Evolutionary conservation across 2,888 invertebrate species (phyloP).

Genomic region (Lomographa bimaculata): DNA sequence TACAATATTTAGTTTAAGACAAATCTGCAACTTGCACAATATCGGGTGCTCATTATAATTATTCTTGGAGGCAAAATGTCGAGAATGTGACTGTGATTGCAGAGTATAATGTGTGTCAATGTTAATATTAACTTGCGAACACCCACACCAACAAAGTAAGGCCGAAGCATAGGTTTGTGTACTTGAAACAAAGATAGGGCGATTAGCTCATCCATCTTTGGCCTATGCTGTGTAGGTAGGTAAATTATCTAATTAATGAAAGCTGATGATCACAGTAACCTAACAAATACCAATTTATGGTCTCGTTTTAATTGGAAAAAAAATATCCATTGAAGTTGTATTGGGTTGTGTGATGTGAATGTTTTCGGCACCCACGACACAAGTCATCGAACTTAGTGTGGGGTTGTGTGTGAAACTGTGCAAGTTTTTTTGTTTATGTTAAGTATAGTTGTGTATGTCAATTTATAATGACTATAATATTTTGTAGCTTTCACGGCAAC

Average conservation of each 20-base stretch:
- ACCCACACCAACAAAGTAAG: constrained; percentile 60
- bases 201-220: constrained; percentile 45
- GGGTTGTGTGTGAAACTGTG: too few relatives aligned
- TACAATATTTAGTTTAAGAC: constrained; percentile 2
- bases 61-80: constrained; percentile 48
- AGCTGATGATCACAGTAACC: too few relatives aligned
- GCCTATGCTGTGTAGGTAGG: constrained; percentile 25
- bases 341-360: too few relatives aligned
- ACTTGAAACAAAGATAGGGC: constrained; percentile 53
- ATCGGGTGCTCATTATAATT: constrained; percentile 51
- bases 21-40: constrained; percentile 41
- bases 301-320: neutral
- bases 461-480: too few relatives aligned
- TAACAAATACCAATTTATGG: constrained; percentile 2
- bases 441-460: too few relatives aligned
- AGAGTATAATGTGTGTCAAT: constrained; percentile 70
- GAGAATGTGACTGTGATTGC: constrained; percentile 60
- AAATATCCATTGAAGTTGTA: neutral
- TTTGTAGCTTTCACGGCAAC: constrained; percentile 55
- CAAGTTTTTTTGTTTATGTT: too few relatives aligned
- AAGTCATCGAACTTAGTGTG: too few relatives aligned
- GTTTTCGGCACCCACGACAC: too few relatives aligned
- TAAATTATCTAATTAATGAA: constrained; percentile 25
- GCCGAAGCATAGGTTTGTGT: constrained; percentile 55
- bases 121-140: constrained; percentile 61